phyloP scores from a whole-genome alignment of 2,797 vertebrate genomes.

The Eurystomus glaucurus region DNA sequence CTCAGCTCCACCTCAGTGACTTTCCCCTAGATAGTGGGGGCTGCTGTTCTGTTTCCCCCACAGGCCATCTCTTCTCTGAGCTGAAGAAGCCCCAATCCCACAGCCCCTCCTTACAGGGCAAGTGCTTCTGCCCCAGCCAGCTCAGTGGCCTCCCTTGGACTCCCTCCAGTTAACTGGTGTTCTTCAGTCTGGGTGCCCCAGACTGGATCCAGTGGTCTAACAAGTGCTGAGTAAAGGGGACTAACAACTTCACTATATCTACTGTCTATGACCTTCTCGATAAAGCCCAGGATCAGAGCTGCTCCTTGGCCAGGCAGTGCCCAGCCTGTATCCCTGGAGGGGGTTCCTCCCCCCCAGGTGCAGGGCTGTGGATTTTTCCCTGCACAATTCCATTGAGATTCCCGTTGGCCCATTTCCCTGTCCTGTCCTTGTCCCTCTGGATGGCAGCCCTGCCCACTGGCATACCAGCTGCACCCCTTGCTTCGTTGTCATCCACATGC shows the following conservation, averaged over 20 bases:
- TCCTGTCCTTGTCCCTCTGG: neutral
- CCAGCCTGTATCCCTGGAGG: rapidly evolving
- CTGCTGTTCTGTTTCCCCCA: neutral
- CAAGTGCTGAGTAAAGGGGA: neutral
- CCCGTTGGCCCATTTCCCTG: rapidly evolving
- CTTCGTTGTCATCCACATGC: neutral
- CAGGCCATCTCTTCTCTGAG: neutral
- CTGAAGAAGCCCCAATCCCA: neutral
- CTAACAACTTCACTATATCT: neutral
- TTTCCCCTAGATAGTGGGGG: neutral
- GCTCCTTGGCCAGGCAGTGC: neutral
- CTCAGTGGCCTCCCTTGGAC: neutral
- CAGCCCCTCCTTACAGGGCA: neutral
- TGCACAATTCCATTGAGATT: neutral
- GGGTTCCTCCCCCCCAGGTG: neutral
- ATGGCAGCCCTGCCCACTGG: neutral
- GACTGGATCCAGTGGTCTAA: neutral
- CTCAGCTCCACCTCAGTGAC: neutral
- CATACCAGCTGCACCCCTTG: neutral
- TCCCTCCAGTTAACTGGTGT: neutral
- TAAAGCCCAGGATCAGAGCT: neutral
- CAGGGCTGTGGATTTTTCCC: neutral
- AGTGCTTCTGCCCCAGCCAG: neutral
- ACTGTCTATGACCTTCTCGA: neutral
- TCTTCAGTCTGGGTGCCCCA: neutral